phyloP scores from a whole-genome alignment of 2,797 vertebrate genomes.

The Columba guinea region DNA sequence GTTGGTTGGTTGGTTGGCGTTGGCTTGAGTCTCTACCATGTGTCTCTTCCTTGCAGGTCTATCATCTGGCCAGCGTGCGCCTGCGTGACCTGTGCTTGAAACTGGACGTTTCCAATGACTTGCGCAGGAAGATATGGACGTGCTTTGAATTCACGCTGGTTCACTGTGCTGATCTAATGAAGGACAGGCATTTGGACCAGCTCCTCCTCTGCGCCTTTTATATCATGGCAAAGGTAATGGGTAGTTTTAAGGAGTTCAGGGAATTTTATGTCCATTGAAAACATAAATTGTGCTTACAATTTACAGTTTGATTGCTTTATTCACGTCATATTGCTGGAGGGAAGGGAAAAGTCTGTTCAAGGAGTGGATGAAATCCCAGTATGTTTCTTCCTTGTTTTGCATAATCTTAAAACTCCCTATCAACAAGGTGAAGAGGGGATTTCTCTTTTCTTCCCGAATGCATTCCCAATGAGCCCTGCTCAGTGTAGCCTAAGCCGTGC shows the following conservation, averaged over 20 bases:
- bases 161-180: conserved; percentile 90
- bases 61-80: conserved; percentile 94
- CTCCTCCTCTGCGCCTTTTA: conserved; percentile 94
- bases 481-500: not conserved
- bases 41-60: conserved; percentile 81
- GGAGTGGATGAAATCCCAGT: not conserved
- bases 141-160: conserved; percentile 92
- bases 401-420: not conserved
- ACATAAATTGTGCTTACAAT: not conserved
- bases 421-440: not conserved
- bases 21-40: not conserved
- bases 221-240: conserved; percentile 89
- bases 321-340: not conserved
- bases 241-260: not conserved
- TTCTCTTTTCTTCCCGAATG: not conserved
- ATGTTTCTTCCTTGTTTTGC: not conserved
- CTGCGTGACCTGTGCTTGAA: conserved; percentile 91
- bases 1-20: no score
- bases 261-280: not conserved
- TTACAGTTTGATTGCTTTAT: not conserved
- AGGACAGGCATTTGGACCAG: conserved; percentile 93
- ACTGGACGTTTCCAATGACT: conserved; percentile 88
- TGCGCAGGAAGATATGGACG: conserved; percentile 95
- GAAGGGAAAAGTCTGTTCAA: not conserved
- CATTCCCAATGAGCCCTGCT: not conserved